phyloP scores from a whole-genome alignment of 2,888 invertebrate species.

The Phytoseiulus persimilis region DNA sequence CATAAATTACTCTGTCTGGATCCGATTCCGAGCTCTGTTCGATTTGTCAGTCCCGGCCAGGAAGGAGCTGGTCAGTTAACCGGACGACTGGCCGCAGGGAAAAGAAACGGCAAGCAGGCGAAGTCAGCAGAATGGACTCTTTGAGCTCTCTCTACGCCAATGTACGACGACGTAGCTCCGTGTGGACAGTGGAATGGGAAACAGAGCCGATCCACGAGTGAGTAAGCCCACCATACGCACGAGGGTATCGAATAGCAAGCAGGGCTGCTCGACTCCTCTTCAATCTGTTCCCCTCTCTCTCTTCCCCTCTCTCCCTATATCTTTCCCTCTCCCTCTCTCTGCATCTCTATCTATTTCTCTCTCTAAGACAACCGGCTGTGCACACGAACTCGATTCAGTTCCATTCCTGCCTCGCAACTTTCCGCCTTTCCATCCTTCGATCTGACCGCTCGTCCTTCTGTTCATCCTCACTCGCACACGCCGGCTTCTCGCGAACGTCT shows the following conservation, averaged over 20 bases:
- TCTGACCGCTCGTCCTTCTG: not conserved
- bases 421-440: not conserved
- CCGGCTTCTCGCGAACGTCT: not conserved
- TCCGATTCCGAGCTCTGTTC: not conserved
- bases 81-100: not conserved
- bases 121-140: slow-evolving; percentile 6
- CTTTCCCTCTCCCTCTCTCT: too few species aligned
- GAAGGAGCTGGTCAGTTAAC: not conserved
- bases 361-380: not conserved
- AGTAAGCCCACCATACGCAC: not conserved
- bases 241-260: not conserved
- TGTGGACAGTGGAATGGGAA: slow-evolving; percentile 22
- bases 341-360: not conserved
- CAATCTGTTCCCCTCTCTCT: not conserved
- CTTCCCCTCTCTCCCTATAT: not conserved
- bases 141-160: slow-evolving; percentile 17
- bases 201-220: slow-evolving; percentile 30
- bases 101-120: not conserved
- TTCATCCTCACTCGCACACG: not conserved
- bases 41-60: not conserved
- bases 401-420: not conserved
- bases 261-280: not conserved
- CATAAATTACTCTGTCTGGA: not conserved
- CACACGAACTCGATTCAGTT: not conserved
- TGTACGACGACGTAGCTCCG: slow-evolving; percentile 9